Base-by-base conservation (phyloP, 2,888 invertebrate genomes). In the Ametastegia equiseti region DNA sequence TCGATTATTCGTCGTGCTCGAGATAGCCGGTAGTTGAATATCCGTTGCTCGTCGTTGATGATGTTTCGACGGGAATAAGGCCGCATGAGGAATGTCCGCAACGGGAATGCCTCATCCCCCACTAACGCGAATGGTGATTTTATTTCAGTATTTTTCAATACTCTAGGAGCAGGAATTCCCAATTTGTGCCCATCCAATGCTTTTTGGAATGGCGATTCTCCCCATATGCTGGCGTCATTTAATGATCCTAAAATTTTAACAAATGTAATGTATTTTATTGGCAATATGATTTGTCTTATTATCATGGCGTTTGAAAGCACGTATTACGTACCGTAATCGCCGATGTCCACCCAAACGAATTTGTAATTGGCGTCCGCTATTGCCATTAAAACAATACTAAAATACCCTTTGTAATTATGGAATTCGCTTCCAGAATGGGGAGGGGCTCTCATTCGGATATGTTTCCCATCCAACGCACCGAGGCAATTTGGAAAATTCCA, bases 351-450 rank as follows among this genome's bases (percentile, higher is more conserved):
- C 83, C 84, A 88, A 9, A 87, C 83, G 84, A 90, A 90, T n/a
- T 88, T 88, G 82, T 91, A 92, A 82, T 92, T 84, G 23, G 90
- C 90, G 86, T 92, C 90, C 9, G 88, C 91, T 75, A 90, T 57
- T 47, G 88, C 90, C 75, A 91, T 84, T 65, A 92, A 83, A 2
- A 92, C 90, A 60, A 90, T 87, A 83, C 89, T 90, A 81, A 88
- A 88, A 82, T 82, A 82, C 0, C 54, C 81, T 87, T 91, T 91
- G 83, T 90, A 91, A 80, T 90, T 88, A 71, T 82, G 87, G 83
- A 86, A 85, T 79, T 88, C 86, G 30, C 85, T 85, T 81, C 88
- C 88, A 78, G 83, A 85, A 75, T 87, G 82, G n/a, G 82, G 65
- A 45, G 90, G 89, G 75, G 85, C 82, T 84, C 89, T 84, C 39